Evolutionary conservation across 2,113 vertebrate genomes (phyloP).

Genomic region (Erinaceus europaeus): DNA sequence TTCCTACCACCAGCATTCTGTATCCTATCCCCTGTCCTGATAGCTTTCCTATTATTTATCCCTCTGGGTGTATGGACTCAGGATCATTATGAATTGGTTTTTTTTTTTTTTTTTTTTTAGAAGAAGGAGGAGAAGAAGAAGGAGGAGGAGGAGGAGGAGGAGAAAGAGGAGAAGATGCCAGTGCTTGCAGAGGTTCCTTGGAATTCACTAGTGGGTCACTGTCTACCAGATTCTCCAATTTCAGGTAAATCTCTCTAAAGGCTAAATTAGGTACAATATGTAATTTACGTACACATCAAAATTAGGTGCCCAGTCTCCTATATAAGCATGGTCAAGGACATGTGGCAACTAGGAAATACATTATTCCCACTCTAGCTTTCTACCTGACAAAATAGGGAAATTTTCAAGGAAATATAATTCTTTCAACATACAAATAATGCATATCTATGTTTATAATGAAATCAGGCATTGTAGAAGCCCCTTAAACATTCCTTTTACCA

Average conservation of each 20-base stretch:
- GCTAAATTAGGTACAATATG: too few relatives aligned
- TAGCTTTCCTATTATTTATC: too few relatives aligned
- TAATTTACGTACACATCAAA: not conserved
- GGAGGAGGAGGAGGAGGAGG: not conserved
- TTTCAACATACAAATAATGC: not conserved
- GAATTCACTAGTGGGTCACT: too few relatives aligned
- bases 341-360: not conserved
- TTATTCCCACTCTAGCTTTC: not conserved
- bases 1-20: too few relatives aligned
- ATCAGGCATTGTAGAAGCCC: not conserved
- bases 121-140: not conserved
- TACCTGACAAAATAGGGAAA: not conserved
- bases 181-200: too few relatives aligned
- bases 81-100: too few relatives aligned
- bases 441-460: not conserved
- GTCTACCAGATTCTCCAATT: too few relatives aligned
- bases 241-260: too few relatives aligned
- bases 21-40: too few relatives aligned
- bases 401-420: not conserved
- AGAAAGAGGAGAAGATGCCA: fast-evolving
- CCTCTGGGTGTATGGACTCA: too few relatives aligned
- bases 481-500: not conserved
- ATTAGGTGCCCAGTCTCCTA: not conserved
- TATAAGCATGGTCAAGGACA: not conserved
- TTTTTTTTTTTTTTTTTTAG: too few relatives aligned